These are phyloP conservation scores for Anarrhichthys ocellatus DNA, from an alignment of 2,113 vertebrate species.

Conservation along the genomic window DNA sequence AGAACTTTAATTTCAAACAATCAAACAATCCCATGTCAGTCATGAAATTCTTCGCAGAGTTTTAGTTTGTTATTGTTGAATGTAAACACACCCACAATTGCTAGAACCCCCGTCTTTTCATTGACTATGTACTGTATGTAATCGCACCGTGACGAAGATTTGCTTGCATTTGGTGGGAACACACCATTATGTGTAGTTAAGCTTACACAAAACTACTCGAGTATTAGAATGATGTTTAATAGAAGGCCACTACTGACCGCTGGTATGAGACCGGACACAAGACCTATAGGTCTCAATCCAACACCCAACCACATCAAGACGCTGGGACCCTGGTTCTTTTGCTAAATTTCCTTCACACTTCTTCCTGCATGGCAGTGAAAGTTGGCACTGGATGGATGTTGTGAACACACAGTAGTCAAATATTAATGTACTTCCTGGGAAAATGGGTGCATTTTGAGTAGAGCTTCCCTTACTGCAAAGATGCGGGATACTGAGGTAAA, in stretches of 20 bases:
- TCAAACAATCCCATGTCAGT: too few species aligned
- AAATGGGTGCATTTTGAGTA: not conserved
- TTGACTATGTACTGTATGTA: too few species aligned
- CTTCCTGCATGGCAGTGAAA: not conserved
- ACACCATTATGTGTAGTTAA: not conserved
- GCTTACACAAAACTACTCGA: not conserved
- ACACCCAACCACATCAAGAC: not conserved
- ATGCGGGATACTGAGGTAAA: not conserved
- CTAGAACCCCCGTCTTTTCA: too few species aligned
- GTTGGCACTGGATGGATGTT: not conserved
- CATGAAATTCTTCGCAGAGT: too few species aligned
- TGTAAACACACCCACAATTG: too few species aligned
- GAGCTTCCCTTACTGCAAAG: not conserved
- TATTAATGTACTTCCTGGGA: not conserved
- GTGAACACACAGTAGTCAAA: not conserved
- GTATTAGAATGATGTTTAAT: too few species aligned
- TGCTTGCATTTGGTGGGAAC: not conserved
- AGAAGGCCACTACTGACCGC: not conserved
- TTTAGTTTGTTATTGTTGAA: too few species aligned
- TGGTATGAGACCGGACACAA: not conserved
- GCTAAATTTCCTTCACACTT: not conserved
- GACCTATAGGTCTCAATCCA: not conserved
- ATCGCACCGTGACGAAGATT: too few species aligned
- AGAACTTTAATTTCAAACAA: too few species aligned
- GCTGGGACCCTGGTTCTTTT: not conserved